Percentiles rank a stretch among this genome's conserved stretches.
Conservation (phyloP, 2,113 vertebrate genomes). For the Hippocampus barbouri region DNA sequence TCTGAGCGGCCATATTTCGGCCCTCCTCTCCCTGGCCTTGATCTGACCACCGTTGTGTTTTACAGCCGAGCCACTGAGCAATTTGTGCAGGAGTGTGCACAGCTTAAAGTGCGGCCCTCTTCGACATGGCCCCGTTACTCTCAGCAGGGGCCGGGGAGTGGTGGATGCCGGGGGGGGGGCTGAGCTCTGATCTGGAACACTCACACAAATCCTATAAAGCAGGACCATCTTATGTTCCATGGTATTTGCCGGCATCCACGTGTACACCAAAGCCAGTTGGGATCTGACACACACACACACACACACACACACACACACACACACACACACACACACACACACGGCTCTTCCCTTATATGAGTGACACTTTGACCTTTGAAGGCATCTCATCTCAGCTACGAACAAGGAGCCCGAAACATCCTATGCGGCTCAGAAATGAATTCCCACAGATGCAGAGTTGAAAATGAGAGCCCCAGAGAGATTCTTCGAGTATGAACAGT, state of each 20-base stretch:
- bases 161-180: background rate
- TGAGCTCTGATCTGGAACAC: constrained; percentile 42
- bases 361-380: constrained; percentile 55
- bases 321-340: background rate
- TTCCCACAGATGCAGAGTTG: constrained; percentile 43
- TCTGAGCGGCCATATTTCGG: background rate
- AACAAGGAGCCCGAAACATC: constrained; percentile 45
- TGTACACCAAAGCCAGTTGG: constrained; percentile 9
- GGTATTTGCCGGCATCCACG: constrained; percentile 3
- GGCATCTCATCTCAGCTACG: constrained; percentile 49
- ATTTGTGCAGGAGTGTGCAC: constrained; percentile 41
- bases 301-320: background rate
- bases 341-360: background rate
- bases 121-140: constrained; percentile 53
- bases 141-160: constrained; percentile 24
- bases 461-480: constrained; percentile 47
- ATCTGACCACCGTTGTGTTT: constrained; percentile 46
- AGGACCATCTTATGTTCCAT: constrained; percentile 20
- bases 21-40: background rate
- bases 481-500: constrained; percentile 31
- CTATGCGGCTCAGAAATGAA: constrained; percentile 56
- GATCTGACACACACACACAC: background rate
- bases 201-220: constrained; percentile 24
- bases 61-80: constrained; percentile 46
- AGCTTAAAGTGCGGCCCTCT: constrained; percentile 38